Conservation (phyloP, 1,140 invertebrate genomes). For the Calephelis nemesis region DNA sequence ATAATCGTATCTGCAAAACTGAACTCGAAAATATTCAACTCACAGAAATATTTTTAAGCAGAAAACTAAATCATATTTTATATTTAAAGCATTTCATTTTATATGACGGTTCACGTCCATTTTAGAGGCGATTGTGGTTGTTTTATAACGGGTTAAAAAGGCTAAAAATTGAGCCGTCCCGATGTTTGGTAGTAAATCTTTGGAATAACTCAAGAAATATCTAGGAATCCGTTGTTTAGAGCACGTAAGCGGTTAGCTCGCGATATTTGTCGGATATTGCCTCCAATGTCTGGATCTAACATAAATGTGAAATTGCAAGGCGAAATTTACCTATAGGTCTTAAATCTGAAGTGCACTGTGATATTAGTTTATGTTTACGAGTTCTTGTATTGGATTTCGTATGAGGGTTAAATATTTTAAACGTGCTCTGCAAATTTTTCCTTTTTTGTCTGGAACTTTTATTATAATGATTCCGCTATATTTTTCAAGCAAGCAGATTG, state of each 20-base stretch:
- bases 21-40: neutral
- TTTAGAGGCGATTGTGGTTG: slow-evolving; percentile 3
- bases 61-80: slow-evolving; percentile 9
- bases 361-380: slow-evolving; percentile 6
- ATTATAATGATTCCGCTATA: too few relatives aligned
- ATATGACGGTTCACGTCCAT: slow-evolving; percentile 11
- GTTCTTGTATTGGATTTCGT: slow-evolving; percentile 6
- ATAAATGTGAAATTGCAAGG: slow-evolving; percentile 18
- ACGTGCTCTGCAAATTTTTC: too few relatives aligned
- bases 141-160: slow-evolving; percentile 2
- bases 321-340: slow-evolving; percentile 15
- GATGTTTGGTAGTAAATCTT: slow-evolving; percentile 17
- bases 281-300: slow-evolving; percentile 17
- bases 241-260: slow-evolving; percentile 20
- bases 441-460: too few relatives aligned
- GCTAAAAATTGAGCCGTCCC: slow-evolving; percentile 22
- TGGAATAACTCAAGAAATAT: slow-evolving; percentile 18
- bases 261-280: slow-evolving; percentile 15
- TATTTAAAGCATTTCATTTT: slow-evolving; percentile 7
- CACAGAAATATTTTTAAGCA: neutral
- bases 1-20: too few relatives aligned
- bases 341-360: slow-evolving; percentile 7
- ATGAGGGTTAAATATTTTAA: neutral
- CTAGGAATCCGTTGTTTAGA: slow-evolving; percentile 17
- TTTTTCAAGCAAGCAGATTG: too few relatives aligned